Percentiles rank a stretch among this genome's conserved stretches.
Conservation (phyloP, 2,888 invertebrate species). For the Chrysina gloriosa region DNA sequence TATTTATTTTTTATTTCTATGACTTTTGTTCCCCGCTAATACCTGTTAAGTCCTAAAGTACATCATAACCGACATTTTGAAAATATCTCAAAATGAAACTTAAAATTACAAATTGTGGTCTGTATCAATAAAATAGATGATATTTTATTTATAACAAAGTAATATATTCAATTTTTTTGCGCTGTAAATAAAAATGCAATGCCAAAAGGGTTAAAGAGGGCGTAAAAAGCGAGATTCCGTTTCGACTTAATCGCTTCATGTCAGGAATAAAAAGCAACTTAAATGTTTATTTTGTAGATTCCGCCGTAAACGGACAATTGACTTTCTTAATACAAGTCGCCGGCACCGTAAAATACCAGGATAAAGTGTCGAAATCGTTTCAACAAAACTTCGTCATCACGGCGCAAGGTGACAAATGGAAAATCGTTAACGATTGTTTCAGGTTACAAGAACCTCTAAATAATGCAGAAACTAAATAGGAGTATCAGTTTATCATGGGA, state of each 20-base stretch:
- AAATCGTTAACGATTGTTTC: slow-evolving; percentile 91
- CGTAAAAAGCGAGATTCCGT: too few relatives aligned
- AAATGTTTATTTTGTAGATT: slow-evolving; percentile 66
- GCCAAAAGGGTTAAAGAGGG: too few relatives aligned
- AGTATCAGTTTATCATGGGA: not conserved
- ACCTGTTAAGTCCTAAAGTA: too few relatives aligned
- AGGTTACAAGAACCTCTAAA: slow-evolving; percentile 75
- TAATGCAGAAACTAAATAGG: slow-evolving; percentile 32
- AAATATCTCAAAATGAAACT: not conserved
- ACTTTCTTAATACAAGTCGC: slow-evolving; percentile 87
- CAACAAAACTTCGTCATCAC: slow-evolving; percentile 90
- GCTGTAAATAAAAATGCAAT: too few relatives aligned
- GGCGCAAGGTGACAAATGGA: slow-evolving; percentile 91
- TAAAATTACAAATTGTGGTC: too few relatives aligned
- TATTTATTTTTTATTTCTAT: too few relatives aligned
- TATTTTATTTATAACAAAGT: too few relatives aligned
- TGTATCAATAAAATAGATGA: too few relatives aligned
- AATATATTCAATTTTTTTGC: too few relatives aligned
- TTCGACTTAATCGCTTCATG: too few relatives aligned
- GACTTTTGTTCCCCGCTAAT: too few relatives aligned
- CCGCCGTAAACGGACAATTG: slow-evolving; percentile 79
- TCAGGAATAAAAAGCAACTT: not conserved
- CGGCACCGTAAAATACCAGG: slow-evolving; percentile 82
- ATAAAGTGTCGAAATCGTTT: slow-evolving; percentile 74
- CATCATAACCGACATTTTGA: too few relatives aligned